These are phyloP conservation scores for Seladonia tumulorum DNA, from an alignment of 2,888 invertebrate species.

Conservation along the genomic window DNA sequence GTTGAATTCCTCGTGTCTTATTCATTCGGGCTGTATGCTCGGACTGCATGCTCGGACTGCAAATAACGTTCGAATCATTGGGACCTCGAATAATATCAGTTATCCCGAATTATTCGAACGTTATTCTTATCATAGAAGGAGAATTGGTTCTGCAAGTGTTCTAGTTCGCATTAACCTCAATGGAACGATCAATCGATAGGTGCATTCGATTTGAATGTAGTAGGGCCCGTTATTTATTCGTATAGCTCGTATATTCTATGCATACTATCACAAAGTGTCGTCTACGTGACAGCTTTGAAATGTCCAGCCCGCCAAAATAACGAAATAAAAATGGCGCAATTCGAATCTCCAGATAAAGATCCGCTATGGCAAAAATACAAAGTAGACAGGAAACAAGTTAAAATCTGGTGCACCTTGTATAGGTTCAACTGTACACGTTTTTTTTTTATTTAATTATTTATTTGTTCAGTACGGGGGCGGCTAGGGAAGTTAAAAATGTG, in stretches of 20 bases:
- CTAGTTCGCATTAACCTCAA: neutral
- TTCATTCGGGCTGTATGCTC: slow-evolving; percentile 34
- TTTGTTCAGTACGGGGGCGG: neutral
- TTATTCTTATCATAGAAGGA: neutral
- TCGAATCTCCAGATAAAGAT: no score
- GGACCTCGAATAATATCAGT: neutral
- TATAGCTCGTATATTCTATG: no score
- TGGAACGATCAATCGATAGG: neutral
- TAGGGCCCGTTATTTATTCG: no score
- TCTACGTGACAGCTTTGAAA: no score
- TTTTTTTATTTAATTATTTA: neutral
- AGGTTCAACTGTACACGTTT: no score
- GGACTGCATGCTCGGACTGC: neutral
- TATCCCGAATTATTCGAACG: neutral
- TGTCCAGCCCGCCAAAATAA: no score
- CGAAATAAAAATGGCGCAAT: no score
- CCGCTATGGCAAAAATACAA: no score
- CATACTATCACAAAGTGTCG: no score
- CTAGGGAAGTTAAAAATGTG: neutral
- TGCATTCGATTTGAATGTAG: neutral
- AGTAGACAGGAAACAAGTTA: no score
- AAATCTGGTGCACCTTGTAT: no score
- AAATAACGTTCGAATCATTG: neutral
- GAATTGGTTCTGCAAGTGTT: neutral
- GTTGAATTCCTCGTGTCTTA: slow-evolving; percentile 45